A percentile compares a stretch with the other conserved stretches of the same genome.
phyloP scores from a whole-genome alignment of 2,888 invertebrate genomes.

The Conomelus anceps region DNA sequence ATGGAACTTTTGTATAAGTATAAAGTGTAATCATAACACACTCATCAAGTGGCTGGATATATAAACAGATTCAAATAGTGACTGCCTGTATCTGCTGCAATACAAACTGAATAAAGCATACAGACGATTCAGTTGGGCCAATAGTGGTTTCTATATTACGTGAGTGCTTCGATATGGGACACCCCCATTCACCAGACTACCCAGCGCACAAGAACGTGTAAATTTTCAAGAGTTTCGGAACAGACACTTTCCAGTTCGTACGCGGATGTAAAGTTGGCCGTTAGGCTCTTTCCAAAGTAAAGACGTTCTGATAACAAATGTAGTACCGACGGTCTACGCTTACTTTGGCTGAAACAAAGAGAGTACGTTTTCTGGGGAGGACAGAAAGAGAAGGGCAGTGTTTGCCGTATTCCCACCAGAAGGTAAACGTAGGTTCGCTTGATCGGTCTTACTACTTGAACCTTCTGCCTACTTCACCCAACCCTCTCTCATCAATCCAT shows the following conservation, averaged over 20 bases:
- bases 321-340: not conserved
- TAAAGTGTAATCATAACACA: no score
- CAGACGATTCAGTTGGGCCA: not conserved
- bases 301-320: not conserved
- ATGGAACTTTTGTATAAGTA: no score
- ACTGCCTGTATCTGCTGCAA: no score
- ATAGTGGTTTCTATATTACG: not conserved
- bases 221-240: not conserved
- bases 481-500: not conserved
- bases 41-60: not conserved
- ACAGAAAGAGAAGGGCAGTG: not conserved
- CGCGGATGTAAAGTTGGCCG: not conserved
- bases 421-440: not conserved
- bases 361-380: not conserved
- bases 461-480: not conserved
- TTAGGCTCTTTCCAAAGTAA: not conserved
- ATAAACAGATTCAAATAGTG: not conserved
- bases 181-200: not conserved
- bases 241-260: not conserved
- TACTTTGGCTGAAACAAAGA: not conserved
- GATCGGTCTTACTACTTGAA: not conserved
- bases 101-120: not conserved
- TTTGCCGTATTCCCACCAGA: not conserved
- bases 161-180: not conserved
- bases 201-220: not conserved